Evolutionary conservation across 2,888 invertebrate genomes (phyloP), one percentile per base, ranked within the genome.

Genomic region (Polydesmus complanatus): DNA sequence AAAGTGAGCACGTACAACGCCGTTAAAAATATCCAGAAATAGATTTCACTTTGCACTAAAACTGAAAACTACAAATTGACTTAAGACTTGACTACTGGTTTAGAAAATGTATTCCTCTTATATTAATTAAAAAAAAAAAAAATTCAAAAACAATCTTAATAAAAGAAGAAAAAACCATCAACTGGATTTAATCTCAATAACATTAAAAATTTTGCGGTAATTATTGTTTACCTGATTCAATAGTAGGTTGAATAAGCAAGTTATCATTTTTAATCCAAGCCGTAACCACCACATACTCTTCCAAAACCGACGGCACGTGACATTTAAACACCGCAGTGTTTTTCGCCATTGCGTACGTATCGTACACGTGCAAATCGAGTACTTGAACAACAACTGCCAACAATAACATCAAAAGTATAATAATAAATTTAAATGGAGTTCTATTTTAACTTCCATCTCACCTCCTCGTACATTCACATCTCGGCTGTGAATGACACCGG

Each of bases 181-280:
- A n/a, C n/a, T n/a, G n/a, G n/a, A n/a, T n/a, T n/a, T n/a, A n/a
- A n/a, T n/a, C n/a, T n/a, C n/a, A n/a, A n/a, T n/a, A n/a, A n/a
- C n/a, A n/a, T n/a, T n/a, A n/a, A n/a, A n/a, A n/a, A n/a, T n/a
- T n/a, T n/a, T n/a, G n/a, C n/a, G n/a, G n/a, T n/a, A n/a, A n/a
- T n/a, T n/a, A n/a, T n/a, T n/a, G n/a, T n/a, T 1, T 57, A 56
- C 56, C 27, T 48, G 26, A n/a, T 19, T 58, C 50, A 21, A 56
- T 26, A 58, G 25, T 11, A 19, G 50, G 49, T 50, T 61, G 48
- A 23, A 61, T 61, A 2, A 57, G 56, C 23, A 61, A 27, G 22
- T 61, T 61, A 23, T 61, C 61, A 37, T 61, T 61, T 52, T 56
- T 61, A 23, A 61, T 51, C 61, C 61, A 61, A 2, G 56, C 56